Percentiles rank a stretch among this genome's conserved stretches.
Evolutionary conservation across 1,140 invertebrate species (phyloP).

Genomic region (Pogonomyrmex barbatus): DNA sequence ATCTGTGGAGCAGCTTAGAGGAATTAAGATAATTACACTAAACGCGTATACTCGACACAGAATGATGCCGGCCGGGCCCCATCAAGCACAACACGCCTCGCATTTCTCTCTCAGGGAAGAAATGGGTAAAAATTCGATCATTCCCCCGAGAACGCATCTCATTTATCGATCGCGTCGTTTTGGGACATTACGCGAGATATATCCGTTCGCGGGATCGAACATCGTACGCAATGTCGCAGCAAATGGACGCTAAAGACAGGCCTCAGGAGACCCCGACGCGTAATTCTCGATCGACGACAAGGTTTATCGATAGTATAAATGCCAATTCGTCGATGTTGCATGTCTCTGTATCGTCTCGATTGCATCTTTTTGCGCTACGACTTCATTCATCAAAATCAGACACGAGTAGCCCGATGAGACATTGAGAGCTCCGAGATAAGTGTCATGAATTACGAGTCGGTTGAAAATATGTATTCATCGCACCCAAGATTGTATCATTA

Average conservation of each 20-base stretch:
- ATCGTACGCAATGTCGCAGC: not conserved
- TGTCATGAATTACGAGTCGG: slow-evolving; percentile 18
- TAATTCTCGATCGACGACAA: slow-evolving; percentile 28
- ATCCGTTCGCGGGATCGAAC: not conserved
- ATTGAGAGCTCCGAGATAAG: slow-evolving; percentile 50
- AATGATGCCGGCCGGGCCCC: not conserved
- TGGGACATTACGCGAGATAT: not conserved
- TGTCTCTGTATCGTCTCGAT: not conserved
- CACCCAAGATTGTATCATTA: slow-evolving; percentile 34
- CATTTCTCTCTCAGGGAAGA: not conserved
- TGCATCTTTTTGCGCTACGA: slow-evolving; percentile 24
- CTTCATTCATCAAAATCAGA: slow-evolving; percentile 41
- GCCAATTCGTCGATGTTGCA: slow-evolving; percentile 9
- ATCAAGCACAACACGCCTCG: not conserved
- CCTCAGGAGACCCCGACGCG: not conserved
- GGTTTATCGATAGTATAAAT: slow-evolving; percentile 33
- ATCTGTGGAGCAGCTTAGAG: slow-evolving; percentile 10
- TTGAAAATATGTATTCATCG: slow-evolving; percentile 36
- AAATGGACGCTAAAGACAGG: slow-evolving; percentile 36
- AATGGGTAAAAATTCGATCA: slow-evolving; percentile 28
- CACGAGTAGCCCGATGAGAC: slow-evolving; percentile 23
- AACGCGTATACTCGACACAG: not conserved
- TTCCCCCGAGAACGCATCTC: slow-evolving; percentile 25
- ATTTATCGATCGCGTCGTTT: not conserved
- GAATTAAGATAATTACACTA: slow-evolving; percentile 46